A percentile compares a stretch with the other conserved stretches of the same genome.
Conservation (phyloP, 1,140 invertebrate genomes). For the Papilio helenus region DNA sequence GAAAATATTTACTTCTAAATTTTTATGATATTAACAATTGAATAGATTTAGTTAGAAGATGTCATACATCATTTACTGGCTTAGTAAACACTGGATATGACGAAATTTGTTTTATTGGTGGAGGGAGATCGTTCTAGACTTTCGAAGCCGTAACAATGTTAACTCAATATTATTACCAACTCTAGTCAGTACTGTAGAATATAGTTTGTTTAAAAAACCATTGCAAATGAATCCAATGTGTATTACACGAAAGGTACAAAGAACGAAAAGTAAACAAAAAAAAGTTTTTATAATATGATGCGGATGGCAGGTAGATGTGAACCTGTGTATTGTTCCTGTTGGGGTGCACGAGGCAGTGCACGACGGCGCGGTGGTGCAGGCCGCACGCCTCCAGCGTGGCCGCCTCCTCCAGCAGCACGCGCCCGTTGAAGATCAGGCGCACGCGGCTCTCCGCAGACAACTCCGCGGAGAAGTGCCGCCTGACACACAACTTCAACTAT, state of each 20-base stretch:
- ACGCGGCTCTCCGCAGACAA: constrained; percentile 90
- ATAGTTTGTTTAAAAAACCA: too few species aligned
- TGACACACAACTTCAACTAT: constrained; percentile 58
- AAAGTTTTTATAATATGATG: too few species aligned
- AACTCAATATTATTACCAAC: too few species aligned
- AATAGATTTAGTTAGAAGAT: constrained; percentile 74
- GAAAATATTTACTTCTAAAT: constrained; percentile 70
- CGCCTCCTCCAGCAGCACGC: constrained; percentile 90
- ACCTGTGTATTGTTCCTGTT: constrained; percentile 48
- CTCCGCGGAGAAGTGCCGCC: constrained; percentile 92
- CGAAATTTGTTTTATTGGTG: too few species aligned
- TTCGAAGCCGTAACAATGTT: too few species aligned
- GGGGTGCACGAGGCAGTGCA: constrained; percentile 92
- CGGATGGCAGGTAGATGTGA: too few species aligned
- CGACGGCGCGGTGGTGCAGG: constrained; percentile 92
- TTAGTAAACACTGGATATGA: too few species aligned
- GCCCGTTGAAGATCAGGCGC: constrained; percentile 94
- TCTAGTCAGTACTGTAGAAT: too few species aligned
- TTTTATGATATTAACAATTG: constrained; percentile 75
- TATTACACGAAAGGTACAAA: too few species aligned
- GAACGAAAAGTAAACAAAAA: too few species aligned
- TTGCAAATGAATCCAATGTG: too few species aligned
- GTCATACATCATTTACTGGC: constrained; percentile 67
- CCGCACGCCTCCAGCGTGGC: constrained; percentile 90
- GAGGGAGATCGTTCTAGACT: too few species aligned